These are phyloP conservation scores for Pachypsylla venusta DNA, from an alignment of 1,140 invertebrate species.

Conservation along the genomic window DNA sequence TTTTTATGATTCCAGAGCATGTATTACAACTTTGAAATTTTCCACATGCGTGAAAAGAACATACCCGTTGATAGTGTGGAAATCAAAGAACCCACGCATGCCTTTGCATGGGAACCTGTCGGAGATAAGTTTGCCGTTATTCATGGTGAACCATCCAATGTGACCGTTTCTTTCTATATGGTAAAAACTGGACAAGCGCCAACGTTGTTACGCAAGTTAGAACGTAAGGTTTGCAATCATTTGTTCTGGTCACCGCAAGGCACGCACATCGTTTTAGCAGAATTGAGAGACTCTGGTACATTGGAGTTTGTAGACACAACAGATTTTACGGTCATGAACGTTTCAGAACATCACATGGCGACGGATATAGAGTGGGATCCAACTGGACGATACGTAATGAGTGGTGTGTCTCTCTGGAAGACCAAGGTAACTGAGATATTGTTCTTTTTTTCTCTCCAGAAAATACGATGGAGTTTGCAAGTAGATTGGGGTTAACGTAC, in stretches of 20 bases:
- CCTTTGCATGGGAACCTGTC: slow-evolving; percentile 97
- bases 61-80: slow-evolving; percentile 96
- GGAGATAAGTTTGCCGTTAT: slow-evolving; percentile 93
- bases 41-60: slow-evolving; percentile 94
- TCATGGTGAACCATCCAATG: slow-evolving; percentile 77
- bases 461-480: background rate
- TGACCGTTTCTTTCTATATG: slow-evolving; percentile 87
- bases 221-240: slow-evolving; percentile 80
- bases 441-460: too few relatives aligned
- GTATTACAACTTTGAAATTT: slow-evolving; percentile 98
- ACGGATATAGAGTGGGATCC: slow-evolving; percentile 99
- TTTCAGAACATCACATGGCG: slow-evolving; percentile 83
- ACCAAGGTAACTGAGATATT: slow-evolving; percentile 49
- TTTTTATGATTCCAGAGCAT: slow-evolving; percentile 80
- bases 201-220: slow-evolving; percentile 66
- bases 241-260: slow-evolving; percentile 86
- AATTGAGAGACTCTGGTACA: slow-evolving; percentile 68
- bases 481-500: too few relatives aligned
- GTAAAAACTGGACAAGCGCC: slow-evolving; percentile 77
- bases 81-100: slow-evolving; percentile 81
- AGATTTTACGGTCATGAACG: slow-evolving; percentile 87
- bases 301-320: slow-evolving; percentile 91
- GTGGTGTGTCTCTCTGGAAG: slow-evolving; percentile 88
- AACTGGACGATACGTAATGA: slow-evolving; percentile 92
- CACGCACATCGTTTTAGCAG: slow-evolving; percentile 88